Base-by-base conservation (phyloP, 2,113 vertebrate species). In the Myxocyprinus asiaticus region DNA sequence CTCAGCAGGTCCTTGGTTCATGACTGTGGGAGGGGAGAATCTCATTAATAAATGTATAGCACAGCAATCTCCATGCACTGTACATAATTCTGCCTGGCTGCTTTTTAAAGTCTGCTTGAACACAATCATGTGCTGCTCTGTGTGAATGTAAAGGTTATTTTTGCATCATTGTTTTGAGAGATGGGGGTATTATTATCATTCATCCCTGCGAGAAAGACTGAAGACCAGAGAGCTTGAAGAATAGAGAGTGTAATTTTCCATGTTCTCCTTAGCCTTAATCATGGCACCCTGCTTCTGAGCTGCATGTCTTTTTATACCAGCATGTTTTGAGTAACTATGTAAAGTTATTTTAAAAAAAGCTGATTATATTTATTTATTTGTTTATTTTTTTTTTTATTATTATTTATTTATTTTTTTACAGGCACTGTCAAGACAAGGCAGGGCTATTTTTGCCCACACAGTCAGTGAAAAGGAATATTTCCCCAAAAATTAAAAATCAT, bases 21-120 rank as follows among this genome's bases (percentile, higher is more conserved):
- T 82, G 78, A 64, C 15, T 50, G 79, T 22, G 78, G 83, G 73
- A 82, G 81, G 77, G 66, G 50, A 65, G 77, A 56, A 80, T 73
- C 42, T 72, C 51, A 82, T 67, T 67, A 56, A 68, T 66, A 33
- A 1, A 53, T 63, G 15, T 69, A 67, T 63, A 63, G 14, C 17
- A 56, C 7, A 63, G 58, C 45, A 48, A 63, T 74, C 63, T 82
- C 33, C 58, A 63, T 33, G 22, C 22, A 33, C 22, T 33, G 22
- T 33, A 33, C 71, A 51, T 59, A 14, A 7, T 51, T 67, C 22
- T 45, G 48, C 42, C n/a, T 79, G 33, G 53, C 48, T 47, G 22
- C 22, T 33, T 33, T n/a, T 33, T 33, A 33, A 33, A 33, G 22
- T 33, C 22, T 33, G 22, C 22, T 33, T 33, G 48, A 79, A 75